phyloP scores from a whole-genome alignment of 2,113 vertebrate species.

The Girardinichthys multiradiatus region DNA sequence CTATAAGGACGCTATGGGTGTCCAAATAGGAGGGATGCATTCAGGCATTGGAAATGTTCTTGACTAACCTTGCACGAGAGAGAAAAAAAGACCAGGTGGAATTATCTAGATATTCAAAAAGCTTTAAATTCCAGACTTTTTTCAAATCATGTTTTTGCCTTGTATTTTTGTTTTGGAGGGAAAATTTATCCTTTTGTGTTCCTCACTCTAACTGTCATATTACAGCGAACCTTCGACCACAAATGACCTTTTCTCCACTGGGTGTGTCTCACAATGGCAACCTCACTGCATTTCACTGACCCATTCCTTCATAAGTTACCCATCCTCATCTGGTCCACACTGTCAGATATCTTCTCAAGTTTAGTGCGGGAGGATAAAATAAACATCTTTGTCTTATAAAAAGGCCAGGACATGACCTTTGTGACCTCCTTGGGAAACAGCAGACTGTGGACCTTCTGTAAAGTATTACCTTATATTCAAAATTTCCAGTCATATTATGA shows the following conservation, averaged over 20 bases:
- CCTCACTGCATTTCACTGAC: background rate
- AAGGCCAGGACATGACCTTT: constrained; percentile 65
- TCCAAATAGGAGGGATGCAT: constrained; percentile 8
- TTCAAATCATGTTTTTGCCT: constrained; percentile 12
- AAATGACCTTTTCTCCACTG: constrained; percentile 26
- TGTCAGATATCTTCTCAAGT: constrained; percentile 44
- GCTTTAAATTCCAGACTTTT: constrained; percentile 40
- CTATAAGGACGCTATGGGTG: constrained; percentile 20
- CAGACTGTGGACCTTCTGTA: constrained; percentile 17
- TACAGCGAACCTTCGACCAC: constrained; percentile 56
- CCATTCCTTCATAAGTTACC: no score
- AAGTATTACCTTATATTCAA: no score
- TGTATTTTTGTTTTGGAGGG: constrained; percentile 43
- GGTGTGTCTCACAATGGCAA: constrained; percentile 56
- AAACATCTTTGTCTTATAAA: constrained; percentile 64
- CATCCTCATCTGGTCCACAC: constrained; percentile 35
- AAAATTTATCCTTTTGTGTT: constrained; percentile 57
- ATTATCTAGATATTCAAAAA: background rate
- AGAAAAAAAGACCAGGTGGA: background rate
- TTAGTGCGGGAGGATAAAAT: constrained; percentile 57
- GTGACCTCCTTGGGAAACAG: constrained; percentile 61
- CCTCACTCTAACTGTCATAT: constrained; percentile 54
- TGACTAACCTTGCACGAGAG: background rate
- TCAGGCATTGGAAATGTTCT: background rate
- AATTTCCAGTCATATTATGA: no score